These are phyloP conservation scores for Chymomyza amoena DNA, from an alignment of 2,888 invertebrate species.

Conservation along the genomic window DNA sequence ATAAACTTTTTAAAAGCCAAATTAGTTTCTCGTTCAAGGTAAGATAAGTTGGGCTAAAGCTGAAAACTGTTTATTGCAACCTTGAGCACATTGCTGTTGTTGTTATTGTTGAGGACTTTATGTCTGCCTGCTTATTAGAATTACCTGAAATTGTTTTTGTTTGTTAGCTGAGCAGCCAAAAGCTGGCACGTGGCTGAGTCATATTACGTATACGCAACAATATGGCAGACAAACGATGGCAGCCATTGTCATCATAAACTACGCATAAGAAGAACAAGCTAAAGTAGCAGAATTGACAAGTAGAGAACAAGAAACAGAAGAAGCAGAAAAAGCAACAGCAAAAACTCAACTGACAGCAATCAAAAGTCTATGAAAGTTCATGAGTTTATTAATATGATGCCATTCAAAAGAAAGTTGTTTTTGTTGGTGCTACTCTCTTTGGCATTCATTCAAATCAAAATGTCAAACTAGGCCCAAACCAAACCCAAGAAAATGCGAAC, in stretches of 20 bases:
- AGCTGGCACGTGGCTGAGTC: no score
- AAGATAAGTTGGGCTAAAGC: no score
- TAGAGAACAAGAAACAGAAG: no score
- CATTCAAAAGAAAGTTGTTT: slow-evolving; percentile 22
- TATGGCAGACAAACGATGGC: neutral
- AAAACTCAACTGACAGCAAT: slow-evolving; percentile 1
- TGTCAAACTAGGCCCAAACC: slow-evolving; percentile 20
- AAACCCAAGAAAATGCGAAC: neutral
- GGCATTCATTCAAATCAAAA: slow-evolving; percentile 42
- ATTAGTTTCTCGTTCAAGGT: no score
- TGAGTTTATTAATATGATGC: slow-evolving; percentile 33
- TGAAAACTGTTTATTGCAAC: no score
- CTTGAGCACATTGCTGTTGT: no score
- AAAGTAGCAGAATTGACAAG: slow-evolving; percentile 24
- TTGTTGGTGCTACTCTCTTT: neutral
- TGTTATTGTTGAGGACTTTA: no score
- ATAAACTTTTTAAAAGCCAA: no score
- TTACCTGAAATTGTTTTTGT: no score
- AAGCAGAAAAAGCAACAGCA: slow-evolving; percentile 6
- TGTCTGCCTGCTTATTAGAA: no score
- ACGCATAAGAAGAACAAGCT: neutral
- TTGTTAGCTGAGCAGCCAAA: no score
- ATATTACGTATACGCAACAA: no score
- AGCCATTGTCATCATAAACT: neutral
- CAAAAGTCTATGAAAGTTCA: slow-evolving; percentile 6